phyloP scores from a whole-genome alignment of 2,888 invertebrate species.

The Amiota mariae region DNA sequence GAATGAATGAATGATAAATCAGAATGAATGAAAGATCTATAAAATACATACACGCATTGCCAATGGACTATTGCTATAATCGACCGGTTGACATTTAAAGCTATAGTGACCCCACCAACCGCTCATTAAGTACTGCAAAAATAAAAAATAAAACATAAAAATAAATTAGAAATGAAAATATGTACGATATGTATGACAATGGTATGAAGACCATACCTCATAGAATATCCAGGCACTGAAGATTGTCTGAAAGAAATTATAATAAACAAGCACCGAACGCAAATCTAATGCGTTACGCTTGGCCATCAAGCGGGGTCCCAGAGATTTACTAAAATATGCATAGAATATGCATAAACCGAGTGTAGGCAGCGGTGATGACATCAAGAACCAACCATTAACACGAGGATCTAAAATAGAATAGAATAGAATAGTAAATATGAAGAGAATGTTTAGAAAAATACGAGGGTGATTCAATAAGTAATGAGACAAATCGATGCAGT shows the following conservation, averaged over 20 bases:
- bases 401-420: slow-evolving; percentile 95
- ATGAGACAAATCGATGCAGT: too few relatives aligned
- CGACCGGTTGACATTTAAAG: slow-evolving; percentile 89
- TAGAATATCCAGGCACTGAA: slow-evolving; percentile 94
- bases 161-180: neutral
- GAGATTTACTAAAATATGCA: slow-evolving; percentile 85
- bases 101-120: slow-evolving; percentile 89
- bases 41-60: slow-evolving; percentile 79
- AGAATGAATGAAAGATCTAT: too few relatives aligned
- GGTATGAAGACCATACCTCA: too few relatives aligned
- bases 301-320: slow-evolving; percentile 92
- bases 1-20: neutral
- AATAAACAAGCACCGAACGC: slow-evolving; percentile 84
- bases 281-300: slow-evolving; percentile 91
- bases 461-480: too few relatives aligned
- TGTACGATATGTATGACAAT: slow-evolving; percentile 50
- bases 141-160: neutral
- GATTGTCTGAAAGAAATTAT: slow-evolving; percentile 91
- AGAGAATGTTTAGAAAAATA: neutral
- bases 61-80: slow-evolving; percentile 82
- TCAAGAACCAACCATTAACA: slow-evolving; percentile 90
- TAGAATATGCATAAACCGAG: slow-evolving; percentile 87
- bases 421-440: slow-evolving; percentile 49
- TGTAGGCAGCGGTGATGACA: slow-evolving; percentile 92
- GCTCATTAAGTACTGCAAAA: slow-evolving; percentile 76